Percentiles rank a stretch among this genome's conserved stretches.
Conservation (phyloP, 2,113 vertebrate genomes). For the Hippolais icterina region DNA sequence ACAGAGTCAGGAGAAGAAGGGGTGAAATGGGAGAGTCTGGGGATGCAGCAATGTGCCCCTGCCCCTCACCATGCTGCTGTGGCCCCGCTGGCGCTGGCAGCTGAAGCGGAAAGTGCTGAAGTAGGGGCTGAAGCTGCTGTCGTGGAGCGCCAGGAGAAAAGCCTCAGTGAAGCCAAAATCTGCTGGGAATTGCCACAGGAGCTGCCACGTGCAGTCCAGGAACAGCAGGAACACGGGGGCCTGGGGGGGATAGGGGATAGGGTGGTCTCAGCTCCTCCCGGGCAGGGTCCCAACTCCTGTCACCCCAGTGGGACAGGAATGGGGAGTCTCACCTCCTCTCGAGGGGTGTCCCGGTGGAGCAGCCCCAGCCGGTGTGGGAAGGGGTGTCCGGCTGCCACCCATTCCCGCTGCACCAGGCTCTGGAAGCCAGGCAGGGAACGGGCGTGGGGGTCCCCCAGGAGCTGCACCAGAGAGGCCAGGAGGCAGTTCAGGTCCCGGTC, state of each 20-base stretch:
- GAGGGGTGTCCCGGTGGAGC: conserved; percentile 71
- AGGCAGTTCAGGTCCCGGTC: conserved; percentile 91
- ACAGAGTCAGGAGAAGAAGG: background rate
- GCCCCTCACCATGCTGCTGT: conserved; percentile 73
- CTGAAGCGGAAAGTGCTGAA: conserved; percentile 88
- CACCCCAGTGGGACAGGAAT: rapidly evolving
- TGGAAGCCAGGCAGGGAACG: conserved; percentile 87
- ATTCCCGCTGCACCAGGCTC: conserved; percentile 90
- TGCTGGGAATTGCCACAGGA: conserved; percentile 84
- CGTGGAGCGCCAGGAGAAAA: conserved; percentile 88
- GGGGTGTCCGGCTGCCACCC: conserved; percentile 89
- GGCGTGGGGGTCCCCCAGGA: conserved; percentile 84
- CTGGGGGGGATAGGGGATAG: conserved; percentile 26
- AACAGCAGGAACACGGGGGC: conserved; percentile 91
- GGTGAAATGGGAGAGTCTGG: background rate
- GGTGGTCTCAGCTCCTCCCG: background rate
- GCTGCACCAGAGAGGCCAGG: conserved; percentile 90
- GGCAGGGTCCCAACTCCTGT: background rate
- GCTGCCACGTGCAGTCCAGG: conserved; percentile 93
- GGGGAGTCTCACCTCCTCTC: conserved; percentile 77
- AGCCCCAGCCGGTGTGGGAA: conserved; percentile 85
- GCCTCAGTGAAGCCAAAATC: conserved; percentile 88
- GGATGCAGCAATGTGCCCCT: rapidly evolving
- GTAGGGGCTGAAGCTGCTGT: conserved; percentile 85
- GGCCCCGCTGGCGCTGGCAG: conserved; percentile 85